These are phyloP conservation scores for Orchestes rusci DNA, from an alignment of 2,888 invertebrate species.

Conservation along the genomic window DNA sequence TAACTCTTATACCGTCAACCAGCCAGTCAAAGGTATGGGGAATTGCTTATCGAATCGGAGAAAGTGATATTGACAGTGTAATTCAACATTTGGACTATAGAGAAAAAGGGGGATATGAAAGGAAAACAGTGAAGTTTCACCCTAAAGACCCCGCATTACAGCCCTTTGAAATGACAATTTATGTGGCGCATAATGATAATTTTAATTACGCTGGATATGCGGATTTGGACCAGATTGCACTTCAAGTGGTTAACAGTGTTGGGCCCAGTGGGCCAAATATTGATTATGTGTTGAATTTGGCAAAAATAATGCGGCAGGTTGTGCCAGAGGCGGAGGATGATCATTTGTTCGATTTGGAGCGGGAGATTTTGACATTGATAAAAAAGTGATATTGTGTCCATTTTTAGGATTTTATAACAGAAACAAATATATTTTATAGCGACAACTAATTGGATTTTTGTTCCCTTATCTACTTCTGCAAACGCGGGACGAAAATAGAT, in stretches of 20 bases:
- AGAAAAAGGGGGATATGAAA: constrained; percentile 88
- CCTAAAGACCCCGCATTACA: constrained; percentile 46
- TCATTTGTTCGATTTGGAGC: constrained; percentile 53
- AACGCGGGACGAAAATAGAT: too few relatives aligned
- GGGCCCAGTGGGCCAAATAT: constrained; percentile 89
- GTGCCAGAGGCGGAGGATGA: constrained; percentile 66
- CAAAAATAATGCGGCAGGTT: constrained; percentile 66
- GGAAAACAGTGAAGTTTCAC: constrained; percentile 63
- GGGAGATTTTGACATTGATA: constrained; percentile 17
- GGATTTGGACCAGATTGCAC: constrained; percentile 69
- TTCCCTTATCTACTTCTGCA: too few relatives aligned
- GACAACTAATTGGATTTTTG: too few relatives aligned
- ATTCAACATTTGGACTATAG: constrained; percentile 78
- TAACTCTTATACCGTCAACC: constrained; percentile 65
- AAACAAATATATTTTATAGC: too few relatives aligned
- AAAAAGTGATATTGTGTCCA: too few relatives aligned
- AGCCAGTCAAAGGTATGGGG: constrained; percentile 67
- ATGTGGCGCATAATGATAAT: constrained; percentile 77
- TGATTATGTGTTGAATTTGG: constrained; percentile 85
- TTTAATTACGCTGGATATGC: constrained; percentile 63
- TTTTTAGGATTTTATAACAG: too few relatives aligned
- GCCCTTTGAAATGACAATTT: constrained; percentile 67
- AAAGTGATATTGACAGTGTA: constrained; percentile 60
- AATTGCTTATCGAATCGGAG: constrained; percentile 79
- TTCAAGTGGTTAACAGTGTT: constrained; percentile 61